Percentiles rank a stretch among this genome's conserved stretches.
Evolutionary conservation across 1,140 invertebrate species (phyloP).

Genomic region (Ostrea edulis): DNA sequence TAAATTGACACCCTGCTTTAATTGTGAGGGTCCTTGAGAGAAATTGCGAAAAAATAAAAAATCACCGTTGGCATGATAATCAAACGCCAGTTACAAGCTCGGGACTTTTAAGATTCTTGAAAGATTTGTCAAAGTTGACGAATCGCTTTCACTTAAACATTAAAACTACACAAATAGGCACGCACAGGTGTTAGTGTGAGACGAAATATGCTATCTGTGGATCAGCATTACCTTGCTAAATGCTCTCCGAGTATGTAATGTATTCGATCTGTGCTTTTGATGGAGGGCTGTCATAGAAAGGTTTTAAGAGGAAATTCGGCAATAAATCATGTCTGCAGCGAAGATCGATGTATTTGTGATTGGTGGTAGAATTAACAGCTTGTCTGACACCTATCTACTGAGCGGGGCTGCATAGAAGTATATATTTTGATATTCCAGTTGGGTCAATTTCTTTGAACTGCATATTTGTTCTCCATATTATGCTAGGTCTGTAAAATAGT

Average conservation of each 20-base stretch:
- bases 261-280: slow-evolving; percentile 9
- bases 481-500: too few species aligned
- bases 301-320: slow-evolving; percentile 10
- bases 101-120: slow-evolving; percentile 25
- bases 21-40: not conserved
- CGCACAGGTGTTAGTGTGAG: slow-evolving; percentile 1
- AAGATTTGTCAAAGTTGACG: slow-evolving; percentile 33
- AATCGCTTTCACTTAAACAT: slow-evolving; percentile 25
- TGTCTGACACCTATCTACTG: not conserved
- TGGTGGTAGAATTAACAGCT: not conserved
- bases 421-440: too few species aligned
- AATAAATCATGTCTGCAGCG: not conserved
- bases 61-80: not conserved
- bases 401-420: too few species aligned
- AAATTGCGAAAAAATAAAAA: not conserved
- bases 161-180: not conserved
- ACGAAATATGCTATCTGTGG: not conserved
- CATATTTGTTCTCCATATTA: too few species aligned
- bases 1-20: not conserved
- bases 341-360: not conserved
- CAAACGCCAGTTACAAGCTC: not conserved
- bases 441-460: too few species aligned
- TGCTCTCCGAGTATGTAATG: slow-evolving; percentile 20
- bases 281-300: not conserved
- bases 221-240: slow-evolving; percentile 25